phyloP scores from a whole-genome alignment of 2,113 vertebrate genomes.

The Ameiurus melas region DNA sequence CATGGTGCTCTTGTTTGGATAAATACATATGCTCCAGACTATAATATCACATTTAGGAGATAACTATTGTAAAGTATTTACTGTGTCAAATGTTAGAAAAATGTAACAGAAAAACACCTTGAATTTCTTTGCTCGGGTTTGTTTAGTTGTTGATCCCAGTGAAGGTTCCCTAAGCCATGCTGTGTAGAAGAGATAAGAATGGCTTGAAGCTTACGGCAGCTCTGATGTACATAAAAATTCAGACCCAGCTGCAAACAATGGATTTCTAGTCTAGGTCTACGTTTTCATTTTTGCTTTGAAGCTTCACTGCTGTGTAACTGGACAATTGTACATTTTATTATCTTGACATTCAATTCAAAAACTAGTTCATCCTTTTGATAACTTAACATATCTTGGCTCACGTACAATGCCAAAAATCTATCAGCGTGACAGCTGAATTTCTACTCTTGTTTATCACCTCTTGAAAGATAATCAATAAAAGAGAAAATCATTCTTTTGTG shows the following conservation, averaged over 20 bases:
- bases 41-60: neutral
- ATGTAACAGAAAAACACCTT: conserved; percentile 35
- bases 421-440: conserved; percentile 11
- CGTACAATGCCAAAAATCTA: conserved; percentile 1
- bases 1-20: neutral
- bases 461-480: conserved; percentile 26
- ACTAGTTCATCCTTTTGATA: conserved; percentile 18
- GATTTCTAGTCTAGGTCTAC: conserved; percentile 39
- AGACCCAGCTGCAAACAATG: conserved; percentile 47
- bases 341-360: conserved; percentile 10
- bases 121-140: conserved; percentile 43
- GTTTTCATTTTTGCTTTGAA: conserved; percentile 35
- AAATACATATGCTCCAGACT: conserved; percentile 7
- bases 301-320: conserved; percentile 22
- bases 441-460: conserved; percentile 17
- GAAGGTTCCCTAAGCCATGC: conserved; percentile 52
- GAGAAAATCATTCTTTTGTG: conserved; percentile 2
- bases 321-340: conserved; percentile 31
- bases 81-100: conserved; percentile 33
- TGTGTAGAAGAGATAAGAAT: conserved; percentile 57
- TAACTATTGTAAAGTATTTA: conserved; percentile 26
- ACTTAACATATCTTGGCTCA: conserved; percentile 19
- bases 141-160: conserved; percentile 53
- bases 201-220: conserved; percentile 51
- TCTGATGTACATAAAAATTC: conserved; percentile 52